Evolutionary conservation across 2,888 invertebrate genomes (phyloP).

Genomic region (Maniola hyperantus): DNA sequence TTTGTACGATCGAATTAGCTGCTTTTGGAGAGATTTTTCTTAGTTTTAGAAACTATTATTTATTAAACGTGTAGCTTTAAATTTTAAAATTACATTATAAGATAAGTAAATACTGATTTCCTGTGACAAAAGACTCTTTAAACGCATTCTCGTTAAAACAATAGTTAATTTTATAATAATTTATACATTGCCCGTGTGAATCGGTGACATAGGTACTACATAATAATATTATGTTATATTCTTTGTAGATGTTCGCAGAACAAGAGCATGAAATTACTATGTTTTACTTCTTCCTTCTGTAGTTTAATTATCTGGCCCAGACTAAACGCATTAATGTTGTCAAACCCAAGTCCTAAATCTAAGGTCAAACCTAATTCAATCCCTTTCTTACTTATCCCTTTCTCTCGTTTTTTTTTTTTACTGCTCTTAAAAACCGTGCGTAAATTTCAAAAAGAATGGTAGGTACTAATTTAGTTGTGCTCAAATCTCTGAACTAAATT

Average conservation of each 20-base stretch:
- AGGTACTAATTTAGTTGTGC: no score
- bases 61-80: no score
- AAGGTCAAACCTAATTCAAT: not conserved
- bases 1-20: no score
- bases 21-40: no score
- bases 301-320: constrained; percentile 19
- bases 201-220: constrained; percentile 59
- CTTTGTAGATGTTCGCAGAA: constrained; percentile 63
- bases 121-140: not conserved
- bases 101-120: not conserved
- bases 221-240: constrained; percentile 50
- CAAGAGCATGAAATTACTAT: constrained; percentile 77
- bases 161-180: constrained; percentile 31
- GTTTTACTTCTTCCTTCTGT: constrained; percentile 18
- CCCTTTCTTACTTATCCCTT: not conserved
- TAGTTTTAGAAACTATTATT: no score
- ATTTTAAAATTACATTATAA: no score
- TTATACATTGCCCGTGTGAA: constrained; percentile 74
- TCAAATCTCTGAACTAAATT: no score
- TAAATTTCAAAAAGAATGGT: no score
- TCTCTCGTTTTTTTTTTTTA: not conserved
- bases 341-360: no score
- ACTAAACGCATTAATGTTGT: not conserved
- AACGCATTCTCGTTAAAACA: constrained; percentile 63
- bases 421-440: no score